These are phyloP conservation scores for Hoplodrina ambigua DNA, from an alignment of 2,888 invertebrate species.

Conservation along the genomic window DNA sequence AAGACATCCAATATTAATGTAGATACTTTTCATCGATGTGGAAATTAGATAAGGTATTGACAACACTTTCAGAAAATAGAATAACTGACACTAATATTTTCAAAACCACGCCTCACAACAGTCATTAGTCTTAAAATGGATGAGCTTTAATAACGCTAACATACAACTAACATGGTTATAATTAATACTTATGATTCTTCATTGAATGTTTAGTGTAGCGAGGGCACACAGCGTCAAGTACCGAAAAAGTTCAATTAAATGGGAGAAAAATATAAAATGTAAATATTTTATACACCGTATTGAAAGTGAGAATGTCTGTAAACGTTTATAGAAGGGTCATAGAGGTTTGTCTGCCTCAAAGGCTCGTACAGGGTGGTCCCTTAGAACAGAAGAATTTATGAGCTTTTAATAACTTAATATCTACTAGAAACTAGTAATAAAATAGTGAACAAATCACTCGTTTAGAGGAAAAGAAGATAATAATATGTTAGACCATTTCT, in stretches of 20 bases:
- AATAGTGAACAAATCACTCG: not conserved
- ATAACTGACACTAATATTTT: not conserved
- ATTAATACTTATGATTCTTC: too few relatives aligned
- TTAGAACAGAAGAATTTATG: constrained; percentile 13
- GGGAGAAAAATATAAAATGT: too few relatives aligned
- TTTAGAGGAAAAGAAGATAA: not conserved
- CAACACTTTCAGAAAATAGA: too few relatives aligned
- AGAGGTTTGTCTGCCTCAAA: constrained; percentile 1
- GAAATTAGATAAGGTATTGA: not conserved
- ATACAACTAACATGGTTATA: not conserved
- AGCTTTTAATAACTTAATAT: constrained; percentile 3
- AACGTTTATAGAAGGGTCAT: constrained; percentile 14
- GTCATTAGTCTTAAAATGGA: not conserved
- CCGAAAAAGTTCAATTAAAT: constrained; percentile 4
- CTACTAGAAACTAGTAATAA: not conserved
- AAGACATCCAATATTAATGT: not conserved
- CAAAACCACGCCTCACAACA: not conserved
- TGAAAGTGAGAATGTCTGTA: constrained; percentile 29
- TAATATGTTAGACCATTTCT: too few relatives aligned
- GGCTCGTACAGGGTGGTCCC: constrained; percentile 4
- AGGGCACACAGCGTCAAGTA: not conserved
- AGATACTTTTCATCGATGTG: not conserved
- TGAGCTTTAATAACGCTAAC: not conserved
- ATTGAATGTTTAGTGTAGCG: not conserved
- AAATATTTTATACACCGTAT: not conserved